Evolutionary conservation across 2,113 vertebrate species (phyloP).

Genomic region (Calyptomena viridis): DNA sequence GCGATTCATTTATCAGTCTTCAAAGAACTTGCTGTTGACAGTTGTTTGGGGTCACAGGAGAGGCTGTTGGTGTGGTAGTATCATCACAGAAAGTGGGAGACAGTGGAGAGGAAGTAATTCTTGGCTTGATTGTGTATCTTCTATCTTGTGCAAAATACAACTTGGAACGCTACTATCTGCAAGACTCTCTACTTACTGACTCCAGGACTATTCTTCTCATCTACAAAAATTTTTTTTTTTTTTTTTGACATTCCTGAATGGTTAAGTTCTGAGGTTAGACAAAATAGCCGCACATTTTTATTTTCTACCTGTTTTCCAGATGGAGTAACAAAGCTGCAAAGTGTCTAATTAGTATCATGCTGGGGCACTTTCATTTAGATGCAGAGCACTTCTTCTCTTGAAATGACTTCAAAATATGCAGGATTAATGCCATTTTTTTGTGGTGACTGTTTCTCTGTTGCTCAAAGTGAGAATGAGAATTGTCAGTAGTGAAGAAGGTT

Average conservation of each 20-base stretch:
- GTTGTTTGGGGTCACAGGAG: background rate
- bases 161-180: background rate
- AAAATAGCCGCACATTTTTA: background rate
- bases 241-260: background rate
- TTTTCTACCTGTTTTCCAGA: constrained; percentile 8
- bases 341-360: constrained; percentile 59
- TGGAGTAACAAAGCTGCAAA: background rate
- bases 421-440: constrained; percentile 36
- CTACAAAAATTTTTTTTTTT: background rate
- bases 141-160: rapidly evolving
- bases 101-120: background rate
- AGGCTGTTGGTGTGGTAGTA: background rate
- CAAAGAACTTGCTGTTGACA: background rate
- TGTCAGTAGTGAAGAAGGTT: constrained; percentile 25
- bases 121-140: background rate
- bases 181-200: background rate
- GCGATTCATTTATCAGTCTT: background rate
- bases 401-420: constrained; percentile 56
- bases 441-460: constrained; percentile 1
- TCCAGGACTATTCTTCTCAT: background rate
- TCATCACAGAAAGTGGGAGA: background rate
- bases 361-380: constrained; percentile 55
- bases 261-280: background rate
- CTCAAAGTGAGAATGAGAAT: constrained; percentile 57
- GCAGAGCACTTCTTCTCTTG: constrained; percentile 17